Conservation (phyloP, 2,888 invertebrate species). For the Phyto melanocephala region DNA sequence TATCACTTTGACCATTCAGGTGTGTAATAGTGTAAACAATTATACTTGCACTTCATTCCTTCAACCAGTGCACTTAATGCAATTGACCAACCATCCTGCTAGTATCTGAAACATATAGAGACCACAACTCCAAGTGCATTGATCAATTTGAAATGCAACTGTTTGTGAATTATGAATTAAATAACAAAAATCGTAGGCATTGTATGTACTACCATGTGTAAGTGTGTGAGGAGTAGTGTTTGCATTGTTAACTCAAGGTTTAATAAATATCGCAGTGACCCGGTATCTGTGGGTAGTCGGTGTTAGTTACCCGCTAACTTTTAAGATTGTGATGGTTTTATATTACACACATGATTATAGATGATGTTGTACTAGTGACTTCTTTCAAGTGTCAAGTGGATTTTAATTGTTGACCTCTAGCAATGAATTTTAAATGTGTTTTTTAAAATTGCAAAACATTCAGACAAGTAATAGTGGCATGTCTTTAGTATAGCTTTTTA, state of each 20-base stretch:
- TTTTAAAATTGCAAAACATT: not conserved
- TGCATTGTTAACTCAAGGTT: too few species aligned
- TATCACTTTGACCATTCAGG: slow-evolving; percentile 64
- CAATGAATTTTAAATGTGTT: slow-evolving; percentile 11
- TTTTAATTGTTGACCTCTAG: slow-evolving; percentile 58
- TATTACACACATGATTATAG: slow-evolving; percentile 12
- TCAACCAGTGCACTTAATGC: slow-evolving; percentile 2
- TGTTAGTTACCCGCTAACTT: not conserved
- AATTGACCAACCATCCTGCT: not conserved
- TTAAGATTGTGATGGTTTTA: slow-evolving; percentile 11
- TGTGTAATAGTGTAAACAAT: slow-evolving; percentile 59
- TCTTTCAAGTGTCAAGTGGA: slow-evolving; percentile 60
- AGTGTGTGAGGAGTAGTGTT: too few species aligned
- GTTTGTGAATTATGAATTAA: slow-evolving; percentile 39
- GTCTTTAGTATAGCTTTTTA: too few species aligned
- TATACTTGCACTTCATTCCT: slow-evolving; percentile 24
- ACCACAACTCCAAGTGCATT: slow-evolving; percentile 16
- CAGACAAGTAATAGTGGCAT: not conserved
- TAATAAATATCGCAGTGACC: too few species aligned
- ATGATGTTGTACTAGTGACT: slow-evolving; percentile 24
- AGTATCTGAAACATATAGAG: not conserved
- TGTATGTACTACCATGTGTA: too few species aligned
- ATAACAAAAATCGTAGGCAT: slow-evolving; percentile 4
- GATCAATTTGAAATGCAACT: slow-evolving; percentile 50
- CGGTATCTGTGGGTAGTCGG: not conserved